Evolutionary conservation across 2,888 invertebrate genomes (phyloP).

Genomic region (Plutella xylostella): DNA sequence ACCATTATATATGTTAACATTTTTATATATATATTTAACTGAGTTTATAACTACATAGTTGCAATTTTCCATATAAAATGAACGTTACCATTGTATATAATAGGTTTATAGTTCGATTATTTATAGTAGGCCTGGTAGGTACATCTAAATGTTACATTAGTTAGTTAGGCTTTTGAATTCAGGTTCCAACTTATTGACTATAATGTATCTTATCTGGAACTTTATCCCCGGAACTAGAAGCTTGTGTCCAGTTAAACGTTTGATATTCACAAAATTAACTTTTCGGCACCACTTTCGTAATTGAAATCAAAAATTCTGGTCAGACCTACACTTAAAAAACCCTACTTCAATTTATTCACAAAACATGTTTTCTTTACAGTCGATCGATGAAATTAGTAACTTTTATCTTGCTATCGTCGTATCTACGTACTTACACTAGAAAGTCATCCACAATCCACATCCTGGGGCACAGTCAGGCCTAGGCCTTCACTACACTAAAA

Average conservation of each 20-base stretch:
- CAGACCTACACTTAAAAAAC: constrained; percentile 20
- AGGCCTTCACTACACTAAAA: neutral
- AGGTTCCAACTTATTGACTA: constrained; percentile 35
- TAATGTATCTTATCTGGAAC: constrained; percentile 30
- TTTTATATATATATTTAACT: constrained; percentile 52
- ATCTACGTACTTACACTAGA: constrained; percentile 7
- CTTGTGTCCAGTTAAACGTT: constrained; percentile 9
- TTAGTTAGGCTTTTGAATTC: constrained; percentile 49
- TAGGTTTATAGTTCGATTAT: constrained; percentile 49
- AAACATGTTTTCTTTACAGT: neutral
- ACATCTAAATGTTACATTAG: constrained; percentile 39
- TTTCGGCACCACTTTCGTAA: constrained; percentile 20
- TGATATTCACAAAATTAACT: constrained; percentile 4
- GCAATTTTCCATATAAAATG: constrained; percentile 22
- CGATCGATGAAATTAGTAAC: constrained; percentile 4
- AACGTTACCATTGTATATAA: constrained; percentile 23
- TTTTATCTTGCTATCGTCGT: neutral
- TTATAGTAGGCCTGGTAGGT: constrained; percentile 52
- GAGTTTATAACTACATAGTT: constrained; percentile 35
- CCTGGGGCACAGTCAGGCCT: neutral
- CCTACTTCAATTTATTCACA: constrained; percentile 4
- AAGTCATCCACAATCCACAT: constrained; percentile 5
- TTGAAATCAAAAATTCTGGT: constrained; percentile 8
- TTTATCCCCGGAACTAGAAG: constrained; percentile 28
- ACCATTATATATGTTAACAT: constrained; percentile 61